Evolutionary conservation across 2,113 vertebrate species (phyloP), one percentile per base, ranked within the genome.

Genomic region (Actenoides hombroni): DNA sequence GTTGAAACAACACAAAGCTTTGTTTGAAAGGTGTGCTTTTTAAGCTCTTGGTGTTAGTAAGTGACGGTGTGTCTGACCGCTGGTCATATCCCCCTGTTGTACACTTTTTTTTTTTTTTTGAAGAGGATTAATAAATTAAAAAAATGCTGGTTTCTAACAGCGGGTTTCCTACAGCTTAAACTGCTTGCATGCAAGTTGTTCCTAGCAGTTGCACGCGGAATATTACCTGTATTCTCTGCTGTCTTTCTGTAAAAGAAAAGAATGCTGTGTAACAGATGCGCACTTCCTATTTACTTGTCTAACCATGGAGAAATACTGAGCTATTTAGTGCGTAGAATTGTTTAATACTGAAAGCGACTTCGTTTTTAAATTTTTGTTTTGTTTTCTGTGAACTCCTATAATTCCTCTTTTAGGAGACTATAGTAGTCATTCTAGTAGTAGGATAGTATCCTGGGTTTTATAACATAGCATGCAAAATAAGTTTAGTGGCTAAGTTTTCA

Each of bases 81-180:
- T 39, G n/a, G 2, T 26, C 15, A 5, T 31, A 28, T 23, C 3
- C 10, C 6, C 3, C 5, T 11, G 2, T 7, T 20, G 8, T 21
- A 67, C 74, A 67, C 31, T 51, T 53, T 28, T 29, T 44, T 31
- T 59, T 37, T 35, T 19, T 46, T 42, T 61, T 42, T 1, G 11
- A 42, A 57, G 46, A 1, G 5, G 8, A 2, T 82, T 31, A 48
- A 13, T 31, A 33, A 59, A 8, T 57, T 29, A 24, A 1, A 46
- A 61, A 69, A 81, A 10, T 16, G 5, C 31, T 87, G 53, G 37
- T 17, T 95, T 92, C 61, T 17, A 77, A 51, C 54, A 56, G 23
- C 21, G 61, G 29, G 9, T 78, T 88, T 60, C 39, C 8, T 87
- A 10, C 7, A 9, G 51, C 59, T 92, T 71, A 16, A 71, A 44